Evolutionary conservation across 2,113 vertebrate genomes (phyloP).

Genomic region (Lichenostomus cassidix): DNA sequence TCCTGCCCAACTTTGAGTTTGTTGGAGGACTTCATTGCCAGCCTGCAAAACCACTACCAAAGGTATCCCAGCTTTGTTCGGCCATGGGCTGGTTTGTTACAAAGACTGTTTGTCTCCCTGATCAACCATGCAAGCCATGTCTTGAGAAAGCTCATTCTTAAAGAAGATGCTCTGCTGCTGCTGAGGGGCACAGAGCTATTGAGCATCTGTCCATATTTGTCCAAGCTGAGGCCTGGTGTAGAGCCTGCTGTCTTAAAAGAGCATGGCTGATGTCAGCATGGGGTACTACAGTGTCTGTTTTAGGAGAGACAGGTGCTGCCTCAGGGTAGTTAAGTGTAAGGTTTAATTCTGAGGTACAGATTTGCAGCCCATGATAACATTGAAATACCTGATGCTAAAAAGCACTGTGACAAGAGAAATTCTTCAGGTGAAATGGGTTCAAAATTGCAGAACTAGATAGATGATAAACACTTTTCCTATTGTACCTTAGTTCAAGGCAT

Average conservation of each 20-base stretch:
- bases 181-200: background rate
- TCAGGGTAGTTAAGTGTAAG: background rate
- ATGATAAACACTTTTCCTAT: background rate
- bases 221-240: background rate
- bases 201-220: background rate
- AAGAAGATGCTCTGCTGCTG: background rate
- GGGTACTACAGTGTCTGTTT: background rate
- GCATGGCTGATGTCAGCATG: background rate
- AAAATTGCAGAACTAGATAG: background rate
- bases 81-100: accelerated
- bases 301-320: background rate
- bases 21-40: conserved; percentile 90
- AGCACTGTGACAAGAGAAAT: background rate
- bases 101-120: background rate
- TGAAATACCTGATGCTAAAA: background rate
- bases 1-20: conserved; percentile 89
- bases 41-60: conserved; percentile 85
- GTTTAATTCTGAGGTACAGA: background rate
- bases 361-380: background rate
- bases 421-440: background rate
- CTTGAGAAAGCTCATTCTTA: background rate
- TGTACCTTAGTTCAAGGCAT: background rate
- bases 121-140: accelerated
- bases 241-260: background rate
- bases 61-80: conserved; percentile 62